These are phyloP conservation scores for Sarcoramphus papa DNA, from an alignment of 2,797 vertebrate species.

Conservation along the genomic window DNA sequence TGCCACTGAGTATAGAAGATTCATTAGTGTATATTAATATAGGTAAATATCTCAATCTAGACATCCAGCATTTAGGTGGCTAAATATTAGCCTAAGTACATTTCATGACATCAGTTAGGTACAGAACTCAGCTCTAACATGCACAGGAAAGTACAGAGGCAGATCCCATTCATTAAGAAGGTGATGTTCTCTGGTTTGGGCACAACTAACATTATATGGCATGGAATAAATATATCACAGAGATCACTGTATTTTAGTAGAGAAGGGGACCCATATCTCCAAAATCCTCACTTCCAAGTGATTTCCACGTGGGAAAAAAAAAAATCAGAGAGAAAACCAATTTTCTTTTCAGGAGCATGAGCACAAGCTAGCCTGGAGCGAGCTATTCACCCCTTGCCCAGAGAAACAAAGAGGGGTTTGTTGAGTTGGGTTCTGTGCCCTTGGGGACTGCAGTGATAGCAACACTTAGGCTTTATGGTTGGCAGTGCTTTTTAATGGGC, in stretches of 20 bases:
- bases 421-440: not conserved
- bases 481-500: not conserved
- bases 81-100: not conserved
- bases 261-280: not conserved
- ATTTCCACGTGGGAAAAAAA: not conserved
- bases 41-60: not conserved
- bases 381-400: not conserved
- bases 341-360: not conserved
- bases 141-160: not conserved
- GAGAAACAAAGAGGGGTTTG: not conserved
- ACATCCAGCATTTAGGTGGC: not conserved
- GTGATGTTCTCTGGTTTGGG: not conserved
- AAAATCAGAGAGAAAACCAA: not conserved
- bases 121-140: not conserved
- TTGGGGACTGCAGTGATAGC: not conserved
- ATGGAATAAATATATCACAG: not conserved
- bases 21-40: not conserved
- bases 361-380: not conserved
- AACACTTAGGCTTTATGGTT: not conserved
- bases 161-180: not conserved
- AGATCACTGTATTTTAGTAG: not conserved
- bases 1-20: rapidly evolving
- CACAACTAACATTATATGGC: not conserved
- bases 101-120: not conserved
- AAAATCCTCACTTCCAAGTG: not conserved